These are phyloP conservation scores for Drosophila borborema DNA, from an alignment of 2,888 invertebrate species.

Conservation along the genomic window DNA sequence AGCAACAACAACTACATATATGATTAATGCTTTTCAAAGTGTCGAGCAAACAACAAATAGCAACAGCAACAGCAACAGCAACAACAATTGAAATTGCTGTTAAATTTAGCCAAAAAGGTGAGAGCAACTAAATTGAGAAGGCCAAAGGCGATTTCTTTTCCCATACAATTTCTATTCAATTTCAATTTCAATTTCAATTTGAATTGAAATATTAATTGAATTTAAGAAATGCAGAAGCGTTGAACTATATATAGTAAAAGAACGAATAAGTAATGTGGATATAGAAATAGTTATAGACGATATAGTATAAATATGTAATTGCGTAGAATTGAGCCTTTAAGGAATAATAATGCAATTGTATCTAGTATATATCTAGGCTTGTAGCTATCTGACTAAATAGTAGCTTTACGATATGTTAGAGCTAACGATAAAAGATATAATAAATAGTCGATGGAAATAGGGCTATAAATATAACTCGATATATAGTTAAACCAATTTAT, in stretches of 20 bases:
- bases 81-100: constrained; percentile 29
- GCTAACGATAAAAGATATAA: background rate
- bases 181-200: constrained; percentile 1
- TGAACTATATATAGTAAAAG: background rate
- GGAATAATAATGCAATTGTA: too few species aligned
- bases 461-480: background rate
- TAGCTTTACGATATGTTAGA: background rate
- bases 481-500: background rate
- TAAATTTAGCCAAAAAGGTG: constrained; percentile 48
- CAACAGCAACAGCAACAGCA: constrained; percentile 31
- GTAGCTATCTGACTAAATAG: background rate
- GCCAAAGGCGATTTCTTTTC: constrained; percentile 7
- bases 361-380: too few species aligned
- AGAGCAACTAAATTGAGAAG: constrained; percentile 19
- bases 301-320: too few species aligned
- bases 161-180: constrained; percentile 12
- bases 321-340: too few species aligned
- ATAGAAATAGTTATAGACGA: too few species aligned
- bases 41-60: constrained; percentile 31
- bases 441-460: background rate
- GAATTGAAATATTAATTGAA: background rate
- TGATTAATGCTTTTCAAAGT: constrained; percentile 54
- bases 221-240: background rate
- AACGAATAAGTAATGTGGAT: background rate
- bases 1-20: constrained; percentile 9